A percentile compares a stretch with the other conserved stretches of the same genome.
These are phyloP conservation scores for Odontophorus gujanensis DNA, from an alignment of 2,113 vertebrate species.

Conservation along the genomic window DNA sequence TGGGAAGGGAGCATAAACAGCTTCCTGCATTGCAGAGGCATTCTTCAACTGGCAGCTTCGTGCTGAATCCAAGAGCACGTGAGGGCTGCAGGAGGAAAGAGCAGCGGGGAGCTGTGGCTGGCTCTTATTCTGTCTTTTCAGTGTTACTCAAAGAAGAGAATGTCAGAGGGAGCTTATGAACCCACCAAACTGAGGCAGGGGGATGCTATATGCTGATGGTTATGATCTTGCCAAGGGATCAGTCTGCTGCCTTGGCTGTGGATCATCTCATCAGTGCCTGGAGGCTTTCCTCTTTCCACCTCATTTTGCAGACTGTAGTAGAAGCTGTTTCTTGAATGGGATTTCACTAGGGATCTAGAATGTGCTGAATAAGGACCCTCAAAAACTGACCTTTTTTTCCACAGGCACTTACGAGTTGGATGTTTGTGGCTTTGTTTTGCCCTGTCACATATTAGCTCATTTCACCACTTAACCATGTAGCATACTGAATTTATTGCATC, in stretches of 20 bases:
- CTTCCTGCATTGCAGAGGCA: constrained; percentile 27
- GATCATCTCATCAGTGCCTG: background rate
- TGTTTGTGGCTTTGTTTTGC: background rate
- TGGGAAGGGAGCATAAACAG: background rate
- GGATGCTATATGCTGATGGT: background rate
- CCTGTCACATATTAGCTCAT: background rate
- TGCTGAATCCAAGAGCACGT: background rate
- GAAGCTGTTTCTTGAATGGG: constrained; percentile 6
- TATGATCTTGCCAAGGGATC: background rate
- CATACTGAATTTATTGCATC: background rate
- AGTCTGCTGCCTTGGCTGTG: constrained; percentile 7
- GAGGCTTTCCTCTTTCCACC: background rate
- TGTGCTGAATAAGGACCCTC: background rate
- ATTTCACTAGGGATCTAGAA: background rate
- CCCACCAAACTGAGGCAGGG: background rate
- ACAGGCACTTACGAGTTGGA: rapidly evolving
- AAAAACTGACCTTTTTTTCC: background rate
- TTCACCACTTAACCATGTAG: background rate
- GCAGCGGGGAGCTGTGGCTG: constrained; percentile 5
- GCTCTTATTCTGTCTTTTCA: background rate
- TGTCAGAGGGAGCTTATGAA: background rate
- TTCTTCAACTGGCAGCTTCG: constrained; percentile 14
- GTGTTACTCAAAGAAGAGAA: background rate
- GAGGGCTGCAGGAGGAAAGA: background rate
- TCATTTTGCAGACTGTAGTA: background rate